These are phyloP conservation scores for Podarcis lilfordi DNA, from an alignment of 2,797 vertebrate species.

Conservation along the genomic window DNA sequence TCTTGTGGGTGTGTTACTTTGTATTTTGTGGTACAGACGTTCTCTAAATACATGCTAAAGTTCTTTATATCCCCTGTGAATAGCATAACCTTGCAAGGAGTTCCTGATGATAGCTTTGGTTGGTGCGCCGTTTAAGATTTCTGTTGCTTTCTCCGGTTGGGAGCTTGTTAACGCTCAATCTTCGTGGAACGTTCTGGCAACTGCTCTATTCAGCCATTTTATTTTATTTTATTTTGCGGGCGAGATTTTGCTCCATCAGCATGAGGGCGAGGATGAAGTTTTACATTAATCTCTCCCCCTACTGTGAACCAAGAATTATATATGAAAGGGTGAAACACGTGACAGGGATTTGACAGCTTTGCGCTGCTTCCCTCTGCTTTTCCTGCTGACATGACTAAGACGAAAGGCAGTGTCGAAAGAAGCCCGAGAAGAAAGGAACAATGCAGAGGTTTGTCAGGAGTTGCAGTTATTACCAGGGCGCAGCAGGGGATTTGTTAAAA, in stretches of 20 bases:
- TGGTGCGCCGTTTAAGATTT: not conserved
- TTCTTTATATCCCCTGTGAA: not conserved
- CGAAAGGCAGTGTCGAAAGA: constrained; percentile 47
- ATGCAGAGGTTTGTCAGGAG: constrained; percentile 30
- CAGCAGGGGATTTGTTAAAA: constrained; percentile 54
- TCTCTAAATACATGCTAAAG: not conserved
- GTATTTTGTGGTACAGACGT: not conserved
- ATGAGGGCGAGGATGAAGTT: not conserved
- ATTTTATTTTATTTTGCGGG: not conserved
- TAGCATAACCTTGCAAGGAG: not conserved
- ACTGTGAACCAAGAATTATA: constrained; percentile 15
- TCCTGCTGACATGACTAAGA: constrained; percentile 31
- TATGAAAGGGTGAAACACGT: constrained; percentile 44
- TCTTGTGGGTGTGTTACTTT: not conserved
- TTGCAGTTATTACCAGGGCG: constrained; percentile 36
- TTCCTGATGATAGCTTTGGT: not conserved
- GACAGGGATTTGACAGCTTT: constrained; percentile 27
- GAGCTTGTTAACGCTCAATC: constrained; percentile 7
- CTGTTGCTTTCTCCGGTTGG: not conserved
- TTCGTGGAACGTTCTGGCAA: not conserved
- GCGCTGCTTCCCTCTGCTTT: constrained; percentile 22
- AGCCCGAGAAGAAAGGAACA: constrained; percentile 49
- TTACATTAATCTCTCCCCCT: not conserved
- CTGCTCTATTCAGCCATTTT: not conserved
- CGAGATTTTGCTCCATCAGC: not conserved